Percentiles rank a stretch among this genome's conserved stretches.
phyloP scores from a whole-genome alignment of 2,888 invertebrate genomes.

The Strigamia transsilvanica region DNA sequence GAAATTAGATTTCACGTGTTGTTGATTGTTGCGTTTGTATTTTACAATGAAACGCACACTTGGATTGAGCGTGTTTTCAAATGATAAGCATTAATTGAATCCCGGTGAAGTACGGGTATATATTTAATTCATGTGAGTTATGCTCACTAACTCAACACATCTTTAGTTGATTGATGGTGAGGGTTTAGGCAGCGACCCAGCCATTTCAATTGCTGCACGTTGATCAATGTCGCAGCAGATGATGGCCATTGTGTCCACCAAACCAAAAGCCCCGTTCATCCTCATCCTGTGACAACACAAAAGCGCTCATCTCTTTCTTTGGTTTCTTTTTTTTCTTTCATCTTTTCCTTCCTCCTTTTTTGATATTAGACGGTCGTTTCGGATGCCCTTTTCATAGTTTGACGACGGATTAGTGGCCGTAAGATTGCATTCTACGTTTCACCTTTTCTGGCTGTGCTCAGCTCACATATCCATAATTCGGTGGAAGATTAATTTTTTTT shows the following conservation, averaged over 20 bases:
- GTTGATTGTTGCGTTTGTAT: neutral
- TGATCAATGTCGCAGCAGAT: conserved; percentile 44
- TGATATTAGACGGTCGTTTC: conserved; percentile 9
- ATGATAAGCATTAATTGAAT: conserved; percentile 30
- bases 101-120: neutral
- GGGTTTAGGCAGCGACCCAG: conserved; percentile 24
- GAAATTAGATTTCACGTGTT: no score
- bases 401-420: conserved; percentile 2
- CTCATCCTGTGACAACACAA: conserved; percentile 36
- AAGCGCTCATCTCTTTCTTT: conserved; percentile 13
- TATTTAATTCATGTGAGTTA: neutral
- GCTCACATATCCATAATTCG: neutral
- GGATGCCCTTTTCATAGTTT: conserved; percentile 32
- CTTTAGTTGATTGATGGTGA: conserved; percentile 37
- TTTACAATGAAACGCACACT: neutral
- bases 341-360: neutral
- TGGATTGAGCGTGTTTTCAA: neutral
- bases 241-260: conserved; percentile 43
- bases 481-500: conserved; percentile 27
- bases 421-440: neutral
- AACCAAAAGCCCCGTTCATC: conserved; percentile 30
- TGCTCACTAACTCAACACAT: conserved; percentile 23
- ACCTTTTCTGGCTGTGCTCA: neutral
- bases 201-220: conserved; percentile 40
- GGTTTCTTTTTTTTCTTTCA: neutral